Evolutionary conservation across 2,797 vertebrate genomes (phyloP), one percentile per base, ranked within the genome.

Genomic region (Steatocranus sp.): DNA sequence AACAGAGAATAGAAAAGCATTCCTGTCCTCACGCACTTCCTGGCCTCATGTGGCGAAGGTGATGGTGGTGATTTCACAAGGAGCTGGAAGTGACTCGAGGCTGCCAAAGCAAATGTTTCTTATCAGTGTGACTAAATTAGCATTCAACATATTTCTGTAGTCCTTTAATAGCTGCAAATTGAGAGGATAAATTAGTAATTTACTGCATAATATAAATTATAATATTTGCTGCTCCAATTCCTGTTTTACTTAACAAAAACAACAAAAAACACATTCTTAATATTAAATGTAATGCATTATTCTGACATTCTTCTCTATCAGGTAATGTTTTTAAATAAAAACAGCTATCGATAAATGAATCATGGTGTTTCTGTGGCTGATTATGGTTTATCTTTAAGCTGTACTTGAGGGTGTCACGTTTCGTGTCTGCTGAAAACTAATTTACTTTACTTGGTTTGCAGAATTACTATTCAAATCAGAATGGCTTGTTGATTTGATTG

Each of bases 21-120:
- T 91, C 83, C 83, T 90, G 68, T 89, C 80, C 78, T 93, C 91
- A 91, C 79, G 84, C 88, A 91, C 90, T 90, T 95, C 91, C 93
- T 87, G 89, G 23, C 80, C 77, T 85, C 86, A 79, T 87, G 90
- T 14, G 76, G 91, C 38, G 84, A 91, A 86, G 81, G 84, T 89
- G 90, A 87, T 82, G 89, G 34, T 77, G 58, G 78, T 82, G 46
- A 83, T 74, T 89, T 79, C 80, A 78, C 76, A 48, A 50, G 76
- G 56, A 86, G 48, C 38, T 76, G 85, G 83, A 91, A 87, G 82
- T 85, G 88, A 88, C 83, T 82, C 3, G 9, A 79, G 25, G 53
- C 79, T 68, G 78, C 43, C 50, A 68, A 36, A 18, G 18, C 8
- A 43, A 43, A 41, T 36, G 17, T 76, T 76, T 68, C 4, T 75